These are phyloP conservation scores for Picathartes gymnocephalus DNA, from an alignment of 2,113 vertebrate genomes.

Conservation along the genomic window DNA sequence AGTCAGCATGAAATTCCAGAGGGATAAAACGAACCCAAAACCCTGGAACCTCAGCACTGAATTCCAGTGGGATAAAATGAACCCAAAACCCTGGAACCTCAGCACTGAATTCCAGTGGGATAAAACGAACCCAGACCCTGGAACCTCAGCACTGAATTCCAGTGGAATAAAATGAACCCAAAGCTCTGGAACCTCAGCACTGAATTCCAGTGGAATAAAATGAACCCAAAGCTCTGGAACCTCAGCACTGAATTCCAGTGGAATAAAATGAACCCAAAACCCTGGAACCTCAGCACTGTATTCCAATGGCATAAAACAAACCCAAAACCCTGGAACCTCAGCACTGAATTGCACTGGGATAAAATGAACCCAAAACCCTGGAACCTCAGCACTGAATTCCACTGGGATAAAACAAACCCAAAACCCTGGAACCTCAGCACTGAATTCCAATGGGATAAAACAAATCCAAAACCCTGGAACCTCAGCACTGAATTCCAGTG, in stretches of 20 bases:
- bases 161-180: not conserved
- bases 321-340: not conserved
- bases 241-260: not conserved
- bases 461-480: not conserved
- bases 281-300: rapidly evolving
- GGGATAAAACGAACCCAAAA: not conserved
- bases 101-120: rapidly evolving
- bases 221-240: rapidly evolving
- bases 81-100: not conserved
- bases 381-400: rapidly evolving
- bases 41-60: not conserved
- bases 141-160: not conserved
- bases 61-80: not conserved
- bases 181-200: rapidly evolving
- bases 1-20: not conserved
- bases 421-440: rapidly evolving
- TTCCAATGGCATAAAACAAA: not conserved
- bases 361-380: not conserved
- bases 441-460: not conserved
- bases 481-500: not conserved
- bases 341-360: not conserved
- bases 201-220: rapidly evolving
- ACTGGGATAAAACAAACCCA: rapidly evolving
- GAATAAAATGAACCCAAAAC: not conserved
- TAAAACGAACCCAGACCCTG: rapidly evolving